Percentiles rank a stretch among this genome's conserved stretches.
phyloP scores from a whole-genome alignment of 2,888 invertebrate genomes.

The Oxytorus armatus region DNA sequence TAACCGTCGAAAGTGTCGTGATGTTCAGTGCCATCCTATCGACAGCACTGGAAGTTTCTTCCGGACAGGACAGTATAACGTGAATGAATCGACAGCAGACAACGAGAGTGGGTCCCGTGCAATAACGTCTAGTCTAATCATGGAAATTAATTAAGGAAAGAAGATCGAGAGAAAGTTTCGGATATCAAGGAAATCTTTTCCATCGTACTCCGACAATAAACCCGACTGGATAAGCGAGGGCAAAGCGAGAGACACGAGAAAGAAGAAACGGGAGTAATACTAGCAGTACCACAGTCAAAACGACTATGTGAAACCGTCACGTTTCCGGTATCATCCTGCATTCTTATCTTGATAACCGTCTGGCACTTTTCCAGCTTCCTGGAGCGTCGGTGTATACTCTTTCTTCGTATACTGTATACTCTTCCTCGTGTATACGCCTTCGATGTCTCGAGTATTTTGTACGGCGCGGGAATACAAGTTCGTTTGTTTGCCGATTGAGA shows the following conservation, averaged over 20 bases:
- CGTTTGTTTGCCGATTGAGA: slow-evolving; percentile 49
- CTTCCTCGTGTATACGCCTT: too few relatives aligned
- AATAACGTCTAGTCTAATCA: slow-evolving; percentile 5
- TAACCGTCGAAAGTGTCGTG: slow-evolving; percentile 6
- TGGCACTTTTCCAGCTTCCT: slow-evolving; percentile 71
- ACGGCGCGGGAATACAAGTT: slow-evolving; percentile 53
- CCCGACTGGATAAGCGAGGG: slow-evolving; percentile 22
- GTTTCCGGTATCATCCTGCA: slow-evolving; percentile 71
- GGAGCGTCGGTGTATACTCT: slow-evolving; percentile 12
- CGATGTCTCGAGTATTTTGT: slow-evolving; percentile 60
- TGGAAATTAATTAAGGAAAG: slow-evolving; percentile 54
- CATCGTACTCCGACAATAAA: slow-evolving; percentile 28
- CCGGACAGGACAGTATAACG: slow-evolving; percentile 3
- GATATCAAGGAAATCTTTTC: slow-evolving; percentile 31
- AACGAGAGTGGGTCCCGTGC: background rate
- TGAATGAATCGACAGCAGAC: slow-evolving; percentile 25
- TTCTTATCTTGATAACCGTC: slow-evolving; percentile 71
- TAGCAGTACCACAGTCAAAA: slow-evolving; percentile 66
- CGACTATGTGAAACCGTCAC: slow-evolving; percentile 68
- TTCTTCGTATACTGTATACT: too few relatives aligned
- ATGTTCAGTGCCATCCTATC: background rate
- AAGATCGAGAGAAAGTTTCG: slow-evolving; percentile 19
- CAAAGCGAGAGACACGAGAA: slow-evolving; percentile 25
- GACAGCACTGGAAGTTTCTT: slow-evolving; percentile 19
- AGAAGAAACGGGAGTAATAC: slow-evolving; percentile 34